phyloP scores from a whole-genome alignment of 2,888 invertebrate genomes.

The Xestia rhomboidea region DNA sequence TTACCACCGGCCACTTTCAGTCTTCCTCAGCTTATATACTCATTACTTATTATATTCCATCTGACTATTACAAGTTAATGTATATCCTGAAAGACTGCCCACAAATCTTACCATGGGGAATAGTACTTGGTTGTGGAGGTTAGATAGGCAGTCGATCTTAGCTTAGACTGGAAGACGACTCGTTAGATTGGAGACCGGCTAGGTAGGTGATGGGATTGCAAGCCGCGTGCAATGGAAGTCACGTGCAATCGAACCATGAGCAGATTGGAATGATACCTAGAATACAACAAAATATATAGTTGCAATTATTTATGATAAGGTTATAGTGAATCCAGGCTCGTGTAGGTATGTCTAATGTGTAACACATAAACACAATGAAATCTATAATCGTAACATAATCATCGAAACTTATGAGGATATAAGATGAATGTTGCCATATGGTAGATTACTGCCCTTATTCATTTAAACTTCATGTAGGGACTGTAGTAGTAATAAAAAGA shows the following conservation, averaged over 20 bases:
- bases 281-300: background rate
- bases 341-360: too few relatives aligned
- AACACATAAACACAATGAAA: background rate
- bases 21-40: background rate
- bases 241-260: background rate
- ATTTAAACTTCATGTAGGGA: too few relatives aligned
- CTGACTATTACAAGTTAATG: background rate
- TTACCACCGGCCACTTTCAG: background rate
- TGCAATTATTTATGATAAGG: background rate
- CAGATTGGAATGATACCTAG: background rate
- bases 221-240: background rate
- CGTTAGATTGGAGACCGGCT: background rate
- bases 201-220: background rate
- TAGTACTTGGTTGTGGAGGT: background rate
- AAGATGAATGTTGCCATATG: too few relatives aligned
- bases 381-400: background rate
- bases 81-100: background rate
- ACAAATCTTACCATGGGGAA: background rate
- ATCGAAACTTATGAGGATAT: background rate
- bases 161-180: background rate
- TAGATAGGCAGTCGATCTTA: background rate
- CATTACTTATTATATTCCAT: background rate
- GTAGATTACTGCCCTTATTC: too few relatives aligned
- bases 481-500: background rate
- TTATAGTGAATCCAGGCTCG: background rate